Evolutionary conservation across 2,888 invertebrate genomes (phyloP).

Genomic region (Ecliptopera silaceata): DNA sequence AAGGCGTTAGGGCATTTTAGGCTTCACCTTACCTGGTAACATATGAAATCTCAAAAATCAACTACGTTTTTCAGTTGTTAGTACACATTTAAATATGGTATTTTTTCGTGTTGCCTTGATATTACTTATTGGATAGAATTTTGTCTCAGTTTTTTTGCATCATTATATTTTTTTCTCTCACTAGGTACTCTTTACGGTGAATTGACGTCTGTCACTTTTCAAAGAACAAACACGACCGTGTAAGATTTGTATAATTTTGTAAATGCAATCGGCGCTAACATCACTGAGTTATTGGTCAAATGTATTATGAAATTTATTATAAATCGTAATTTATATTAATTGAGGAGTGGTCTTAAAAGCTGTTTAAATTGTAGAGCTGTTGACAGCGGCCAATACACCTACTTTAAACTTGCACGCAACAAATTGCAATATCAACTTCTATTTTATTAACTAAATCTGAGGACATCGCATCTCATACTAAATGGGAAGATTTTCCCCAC

Average conservation of each 20-base stretch:
- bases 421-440: not conserved
- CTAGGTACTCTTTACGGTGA: not conserved
- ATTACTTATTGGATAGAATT: too few species aligned
- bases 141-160: too few species aligned
- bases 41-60: too few species aligned
- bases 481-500: too few species aligned
- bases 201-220: not conserved
- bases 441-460: too few species aligned
- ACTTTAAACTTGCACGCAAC: not conserved
- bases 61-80: too few species aligned
- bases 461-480: too few species aligned
- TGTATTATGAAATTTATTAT: constrained; percentile 15
- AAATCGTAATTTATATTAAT: constrained; percentile 19
- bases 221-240: not conserved
- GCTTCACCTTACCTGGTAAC: too few species aligned
- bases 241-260: constrained; percentile 32
- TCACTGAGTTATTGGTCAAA: constrained; percentile 21
- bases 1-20: too few species aligned
- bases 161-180: not conserved
- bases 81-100: too few species aligned
- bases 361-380: constrained; percentile 10
- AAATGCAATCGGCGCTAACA: constrained; percentile 24
- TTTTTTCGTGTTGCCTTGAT: too few species aligned
- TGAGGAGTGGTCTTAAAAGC: constrained; percentile 15
- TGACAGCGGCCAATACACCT: constrained; percentile 11